These are phyloP conservation scores for Zelleria hepariella DNA, from an alignment of 2,888 invertebrate species.

Conservation along the genomic window DNA sequence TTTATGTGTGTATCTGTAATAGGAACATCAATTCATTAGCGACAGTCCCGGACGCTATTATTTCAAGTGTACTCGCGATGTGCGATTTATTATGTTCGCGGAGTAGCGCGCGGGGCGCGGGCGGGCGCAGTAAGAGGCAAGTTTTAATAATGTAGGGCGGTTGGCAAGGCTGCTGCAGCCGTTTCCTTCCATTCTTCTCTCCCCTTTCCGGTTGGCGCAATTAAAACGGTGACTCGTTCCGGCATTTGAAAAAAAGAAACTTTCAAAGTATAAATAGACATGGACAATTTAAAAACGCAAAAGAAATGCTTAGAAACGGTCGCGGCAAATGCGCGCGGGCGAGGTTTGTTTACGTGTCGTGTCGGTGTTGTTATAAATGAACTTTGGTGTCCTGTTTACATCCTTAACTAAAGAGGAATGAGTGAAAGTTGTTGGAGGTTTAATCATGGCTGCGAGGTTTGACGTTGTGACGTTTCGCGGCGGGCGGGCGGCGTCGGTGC, in stretches of 20 bases:
- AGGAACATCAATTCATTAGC: conserved; percentile 4
- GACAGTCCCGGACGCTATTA: conserved; percentile 26
- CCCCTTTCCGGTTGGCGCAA: conserved; percentile 68
- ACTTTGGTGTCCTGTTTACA: background rate
- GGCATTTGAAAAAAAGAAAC: conserved; percentile 57
- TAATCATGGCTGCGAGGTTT: background rate
- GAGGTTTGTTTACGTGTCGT: background rate
- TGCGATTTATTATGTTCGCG: conserved; percentile 54
- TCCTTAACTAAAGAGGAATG: background rate
- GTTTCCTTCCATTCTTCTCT: conserved; percentile 68
- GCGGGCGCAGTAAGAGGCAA: conserved; percentile 53
- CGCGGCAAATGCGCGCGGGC: background rate
- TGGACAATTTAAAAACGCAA: conserved; percentile 45
- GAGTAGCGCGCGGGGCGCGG: conserved; percentile 43
- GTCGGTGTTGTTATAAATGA: background rate
- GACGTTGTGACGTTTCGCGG: background rate
- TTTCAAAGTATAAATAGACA: conserved; percentile 53
- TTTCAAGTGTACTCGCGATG: conserved; percentile 51
- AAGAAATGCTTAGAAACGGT: background rate
- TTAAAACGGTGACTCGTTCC: conserved; percentile 68
- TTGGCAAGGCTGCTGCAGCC: conserved; percentile 60
- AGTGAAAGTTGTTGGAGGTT: background rate
- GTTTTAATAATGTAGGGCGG: conserved; percentile 69
- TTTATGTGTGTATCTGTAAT: background rate
- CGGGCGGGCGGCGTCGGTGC: background rate